phyloP scores from a whole-genome alignment of 2,113 vertebrate genomes.

The Apistogramma diplotaenia region DNA sequence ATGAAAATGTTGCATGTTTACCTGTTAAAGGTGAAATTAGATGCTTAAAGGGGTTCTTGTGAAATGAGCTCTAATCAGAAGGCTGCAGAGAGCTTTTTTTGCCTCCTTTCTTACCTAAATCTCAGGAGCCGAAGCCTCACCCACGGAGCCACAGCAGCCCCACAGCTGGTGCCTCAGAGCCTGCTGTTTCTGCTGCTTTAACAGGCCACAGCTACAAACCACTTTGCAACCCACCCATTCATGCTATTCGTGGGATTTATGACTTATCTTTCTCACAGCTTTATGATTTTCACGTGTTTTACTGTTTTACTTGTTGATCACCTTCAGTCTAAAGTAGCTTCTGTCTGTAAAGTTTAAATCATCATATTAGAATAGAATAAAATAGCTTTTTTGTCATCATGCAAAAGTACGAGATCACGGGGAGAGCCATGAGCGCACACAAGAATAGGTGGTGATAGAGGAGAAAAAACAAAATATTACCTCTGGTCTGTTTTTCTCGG shows the following conservation, averaged over 20 bases:
- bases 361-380: too few relatives aligned
- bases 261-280: not conserved
- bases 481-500: too few relatives aligned
- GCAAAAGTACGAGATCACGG: too few relatives aligned
- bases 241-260: accelerated
- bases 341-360: not conserved
- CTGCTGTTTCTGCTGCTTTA: not conserved
- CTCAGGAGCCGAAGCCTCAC: not conserved
- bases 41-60: not conserved
- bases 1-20: not conserved
- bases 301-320: too few relatives aligned
- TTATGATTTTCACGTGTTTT: not conserved
- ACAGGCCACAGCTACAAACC: not conserved
- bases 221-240: not conserved
- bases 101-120: not conserved
- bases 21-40: not conserved
- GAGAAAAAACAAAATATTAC: too few relatives aligned
- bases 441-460: too few relatives aligned
- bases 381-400: too few relatives aligned
- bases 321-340: too few relatives aligned
- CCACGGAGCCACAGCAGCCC: not conserved
- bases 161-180: not conserved
- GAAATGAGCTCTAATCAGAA: not conserved
- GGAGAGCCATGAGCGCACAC: too few relatives aligned
- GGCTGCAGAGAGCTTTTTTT: not conserved